phyloP scores from a whole-genome alignment of 2,888 invertebrate species.

The Lasioglossum morio region DNA sequence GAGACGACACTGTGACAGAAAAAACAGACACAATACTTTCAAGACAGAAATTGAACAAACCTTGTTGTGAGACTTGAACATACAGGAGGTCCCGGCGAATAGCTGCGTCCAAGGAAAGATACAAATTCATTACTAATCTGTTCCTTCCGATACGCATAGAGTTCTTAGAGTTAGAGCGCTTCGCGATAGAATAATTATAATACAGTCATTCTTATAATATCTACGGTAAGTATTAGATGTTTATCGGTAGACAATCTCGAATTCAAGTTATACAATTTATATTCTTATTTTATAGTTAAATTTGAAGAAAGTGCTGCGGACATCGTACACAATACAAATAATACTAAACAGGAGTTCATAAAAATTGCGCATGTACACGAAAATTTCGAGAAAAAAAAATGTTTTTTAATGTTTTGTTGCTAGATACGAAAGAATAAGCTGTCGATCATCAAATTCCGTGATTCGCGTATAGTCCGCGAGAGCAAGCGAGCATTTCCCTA shows the following conservation, averaged over 20 bases:
- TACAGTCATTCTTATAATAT: no score
- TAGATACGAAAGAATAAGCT: not conserved
- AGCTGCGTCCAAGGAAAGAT: constrained; percentile 84
- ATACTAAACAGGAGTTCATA: no score
- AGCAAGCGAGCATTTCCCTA: constrained; percentile 16
- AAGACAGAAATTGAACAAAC: constrained; percentile 79
- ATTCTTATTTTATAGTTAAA: no score
- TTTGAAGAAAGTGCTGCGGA: no score
- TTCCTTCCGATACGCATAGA: not conserved
- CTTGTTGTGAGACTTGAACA: constrained; percentile 85
- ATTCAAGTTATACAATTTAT: no score
- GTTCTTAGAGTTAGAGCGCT: not conserved
- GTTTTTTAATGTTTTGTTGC: no score
- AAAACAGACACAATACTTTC: constrained; percentile 48
- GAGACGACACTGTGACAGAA: constrained; percentile 41
- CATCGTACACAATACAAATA: no score
- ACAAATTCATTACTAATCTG: constrained; percentile 68
- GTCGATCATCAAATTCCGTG: not conserved
- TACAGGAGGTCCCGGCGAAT: constrained; percentile 86
- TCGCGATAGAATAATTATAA: not conserved
- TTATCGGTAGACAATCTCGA: not conserved
- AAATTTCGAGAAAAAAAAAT: no score
- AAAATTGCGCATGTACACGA: no score
- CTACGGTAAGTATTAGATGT: not conserved
- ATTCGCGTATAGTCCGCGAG: not conserved